A percentile compares a stretch with the other conserved stretches of the same genome.
phyloP scores from a whole-genome alignment of 2,888 invertebrate species.

The Scaptomyza flava region DNA sequence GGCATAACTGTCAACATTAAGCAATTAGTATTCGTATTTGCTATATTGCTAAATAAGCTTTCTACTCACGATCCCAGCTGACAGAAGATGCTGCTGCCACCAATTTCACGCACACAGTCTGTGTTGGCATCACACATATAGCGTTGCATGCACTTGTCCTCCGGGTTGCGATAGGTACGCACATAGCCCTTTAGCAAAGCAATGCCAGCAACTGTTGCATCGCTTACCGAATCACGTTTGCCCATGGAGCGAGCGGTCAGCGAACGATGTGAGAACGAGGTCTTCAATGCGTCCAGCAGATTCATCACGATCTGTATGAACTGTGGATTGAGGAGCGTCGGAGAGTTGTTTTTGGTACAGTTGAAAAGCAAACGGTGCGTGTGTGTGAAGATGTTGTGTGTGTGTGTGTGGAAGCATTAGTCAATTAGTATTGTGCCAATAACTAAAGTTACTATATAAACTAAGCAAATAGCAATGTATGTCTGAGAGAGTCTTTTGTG shows the following conservation, averaged over 20 bases:
- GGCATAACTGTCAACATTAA: conserved; percentile 88
- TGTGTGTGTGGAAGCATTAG: conserved; percentile 54
- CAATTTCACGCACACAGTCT: conserved; percentile 92
- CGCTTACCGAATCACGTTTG: conserved; percentile 94
- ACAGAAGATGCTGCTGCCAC: conserved; percentile 94
- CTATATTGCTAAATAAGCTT: too few relatives aligned
- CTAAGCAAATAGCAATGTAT: conserved; percentile 24
- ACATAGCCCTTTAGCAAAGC: conserved; percentile 96
- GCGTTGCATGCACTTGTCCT: conserved; percentile 93
- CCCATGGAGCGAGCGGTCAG: conserved; percentile 93
- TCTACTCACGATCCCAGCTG: conserved; percentile 94
- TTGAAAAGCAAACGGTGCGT: conserved; percentile 39
- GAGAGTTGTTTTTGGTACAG: conserved; percentile 44
- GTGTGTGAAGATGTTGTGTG: conserved; percentile 17
- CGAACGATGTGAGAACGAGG: conserved; percentile 96
- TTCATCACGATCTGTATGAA: conserved; percentile 96
- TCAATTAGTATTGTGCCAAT: conserved; percentile 76
- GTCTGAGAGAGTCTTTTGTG: conserved; percentile 21
- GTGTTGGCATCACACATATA: conserved; percentile 95
- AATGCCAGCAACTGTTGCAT: conserved; percentile 94
- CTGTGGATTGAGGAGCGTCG: conserved; percentile 85
- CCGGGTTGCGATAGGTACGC: conserved; percentile 90
- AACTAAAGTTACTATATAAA: conserved; percentile 24
- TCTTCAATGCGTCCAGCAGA: conserved; percentile 95
- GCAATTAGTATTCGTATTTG: neutral